Percentiles rank a stretch among this genome's conserved stretches.
phyloP scores from a whole-genome alignment of 2,888 invertebrate genomes.

The Trichogramma evanescens region DNA sequence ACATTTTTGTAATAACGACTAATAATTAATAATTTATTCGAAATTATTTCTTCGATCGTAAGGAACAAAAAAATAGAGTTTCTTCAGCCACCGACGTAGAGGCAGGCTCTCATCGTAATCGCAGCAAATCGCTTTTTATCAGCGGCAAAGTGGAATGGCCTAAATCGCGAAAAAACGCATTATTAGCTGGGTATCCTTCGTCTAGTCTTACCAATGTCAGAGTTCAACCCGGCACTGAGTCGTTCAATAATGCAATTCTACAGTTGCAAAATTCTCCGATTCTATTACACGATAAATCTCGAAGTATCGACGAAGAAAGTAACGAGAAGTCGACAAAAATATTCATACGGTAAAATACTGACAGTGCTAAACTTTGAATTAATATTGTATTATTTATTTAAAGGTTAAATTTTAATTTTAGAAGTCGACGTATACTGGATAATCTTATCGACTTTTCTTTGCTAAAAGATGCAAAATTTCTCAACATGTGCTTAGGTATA shows the following conservation, averaged over 20 bases:
- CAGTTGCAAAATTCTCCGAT: neutral
- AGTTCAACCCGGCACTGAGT: slow-evolving; percentile 26
- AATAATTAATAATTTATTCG: neutral
- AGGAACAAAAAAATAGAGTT: neutral
- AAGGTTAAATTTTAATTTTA: neutral
- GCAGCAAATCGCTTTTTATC: slow-evolving; percentile 27
- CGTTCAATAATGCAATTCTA: slow-evolving; percentile 24
- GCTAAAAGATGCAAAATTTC: slow-evolving; percentile 37
- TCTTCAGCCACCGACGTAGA: slow-evolving; percentile 31
- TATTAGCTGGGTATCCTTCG: slow-evolving; percentile 32
- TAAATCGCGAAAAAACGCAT: slow-evolving; percentile 2
- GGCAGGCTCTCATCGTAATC: slow-evolving; percentile 26
- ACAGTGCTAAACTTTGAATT: neutral
- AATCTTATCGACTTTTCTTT: slow-evolving; percentile 40
- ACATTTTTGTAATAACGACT: neutral
- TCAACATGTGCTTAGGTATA: slow-evolving; percentile 65
- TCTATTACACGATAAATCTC: neutral
- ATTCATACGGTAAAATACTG: slow-evolving; percentile 6
- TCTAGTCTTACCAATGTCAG: slow-evolving; percentile 39
- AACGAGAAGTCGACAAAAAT: slow-evolving; percentile 2
- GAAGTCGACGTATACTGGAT: slow-evolving; percentile 23
- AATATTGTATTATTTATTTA: neutral
- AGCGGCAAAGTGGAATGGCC: slow-evolving; percentile 24
- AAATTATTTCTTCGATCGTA: no score
- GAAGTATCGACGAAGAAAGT: neutral